These are phyloP conservation scores for Dendronephthya gigantea DNA, from an alignment of 64 coral and sea anemone genomes.

Conservation along the genomic window DNA sequence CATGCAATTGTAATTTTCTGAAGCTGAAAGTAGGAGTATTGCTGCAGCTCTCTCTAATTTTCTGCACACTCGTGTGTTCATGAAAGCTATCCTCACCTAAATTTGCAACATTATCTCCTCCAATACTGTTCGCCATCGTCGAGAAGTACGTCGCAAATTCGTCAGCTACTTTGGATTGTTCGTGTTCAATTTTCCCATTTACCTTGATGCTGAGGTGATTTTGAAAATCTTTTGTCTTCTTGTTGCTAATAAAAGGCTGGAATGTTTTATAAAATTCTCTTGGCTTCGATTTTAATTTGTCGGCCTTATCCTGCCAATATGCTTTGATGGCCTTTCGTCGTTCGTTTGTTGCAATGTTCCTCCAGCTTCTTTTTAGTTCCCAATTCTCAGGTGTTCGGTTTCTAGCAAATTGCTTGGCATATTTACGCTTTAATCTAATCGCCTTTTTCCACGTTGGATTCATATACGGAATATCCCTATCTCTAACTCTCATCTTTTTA, in stretches of 20 bases:
- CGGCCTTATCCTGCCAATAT: constrained; percentile 22
- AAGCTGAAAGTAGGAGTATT: background rate
- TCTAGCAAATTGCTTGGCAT: constrained; percentile 26
- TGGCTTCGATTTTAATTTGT: constrained; percentile 19
- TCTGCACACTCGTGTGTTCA: background rate
- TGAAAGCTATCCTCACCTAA: background rate
- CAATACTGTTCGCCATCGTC: constrained; percentile 27
- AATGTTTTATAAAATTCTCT: constrained; percentile 20
- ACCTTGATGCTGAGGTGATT: background rate
- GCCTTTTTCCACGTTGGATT: background rate
- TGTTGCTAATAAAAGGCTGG: constrained; percentile 16
- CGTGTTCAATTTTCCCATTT: background rate
- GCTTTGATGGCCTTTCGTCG: constrained; percentile 24
- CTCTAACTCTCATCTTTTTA: constrained; percentile 52
- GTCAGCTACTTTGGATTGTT: constrained; percentile 14
- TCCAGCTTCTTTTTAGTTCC: constrained; percentile 28
- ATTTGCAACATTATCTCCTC: constrained; percentile 15
- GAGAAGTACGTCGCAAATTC: constrained; percentile 26
- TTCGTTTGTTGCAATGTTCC: background rate
- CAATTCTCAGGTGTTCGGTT: background rate
- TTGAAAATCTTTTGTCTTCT: background rate
- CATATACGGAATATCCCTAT: constrained; percentile 50
- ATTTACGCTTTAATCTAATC: constrained; percentile 1
- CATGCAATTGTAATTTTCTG: background rate
- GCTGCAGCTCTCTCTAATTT: background rate